These are phyloP conservation scores for Alethe castanea DNA, from an alignment of 2,113 vertebrate genomes.

Conservation along the genomic window DNA sequence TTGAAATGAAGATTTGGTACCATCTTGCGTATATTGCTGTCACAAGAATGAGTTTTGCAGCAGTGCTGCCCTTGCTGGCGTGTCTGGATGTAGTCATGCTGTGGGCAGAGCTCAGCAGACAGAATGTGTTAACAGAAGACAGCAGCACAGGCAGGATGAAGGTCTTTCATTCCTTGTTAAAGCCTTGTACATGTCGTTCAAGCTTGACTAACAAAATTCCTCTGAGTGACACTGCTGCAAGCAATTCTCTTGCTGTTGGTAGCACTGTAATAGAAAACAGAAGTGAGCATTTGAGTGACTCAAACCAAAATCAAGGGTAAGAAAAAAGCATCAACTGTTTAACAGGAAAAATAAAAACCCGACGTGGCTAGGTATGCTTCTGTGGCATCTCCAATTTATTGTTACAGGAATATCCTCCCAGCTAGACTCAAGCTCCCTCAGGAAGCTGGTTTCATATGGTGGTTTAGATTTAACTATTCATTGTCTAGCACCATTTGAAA, in stretches of 20 bases:
- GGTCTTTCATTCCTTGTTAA: background rate
- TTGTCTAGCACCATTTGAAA: constrained; percentile 99
- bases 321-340: background rate
- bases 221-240: background rate
- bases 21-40: background rate
- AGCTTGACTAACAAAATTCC: background rate
- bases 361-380: background rate
- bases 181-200: background rate
- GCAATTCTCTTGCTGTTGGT: constrained; percentile 2
- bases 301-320: background rate
- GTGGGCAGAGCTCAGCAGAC: background rate
- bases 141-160: background rate
- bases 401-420: constrained; percentile 30
- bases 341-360: background rate
- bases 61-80: background rate
- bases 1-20: background rate
- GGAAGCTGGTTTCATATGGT: constrained; percentile 99
- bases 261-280: background rate
- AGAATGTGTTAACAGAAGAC: background rate
- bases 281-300: background rate
- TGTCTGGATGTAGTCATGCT: background rate
- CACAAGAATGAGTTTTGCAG: background rate
- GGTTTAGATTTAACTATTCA: constrained; percentile 95
- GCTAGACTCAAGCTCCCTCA: constrained; percentile 79
- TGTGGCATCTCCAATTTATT: constrained; percentile 17